Evolutionary conservation across 2,797 vertebrate genomes (phyloP).

Genomic region (Sebastes trivittatus): DNA sequence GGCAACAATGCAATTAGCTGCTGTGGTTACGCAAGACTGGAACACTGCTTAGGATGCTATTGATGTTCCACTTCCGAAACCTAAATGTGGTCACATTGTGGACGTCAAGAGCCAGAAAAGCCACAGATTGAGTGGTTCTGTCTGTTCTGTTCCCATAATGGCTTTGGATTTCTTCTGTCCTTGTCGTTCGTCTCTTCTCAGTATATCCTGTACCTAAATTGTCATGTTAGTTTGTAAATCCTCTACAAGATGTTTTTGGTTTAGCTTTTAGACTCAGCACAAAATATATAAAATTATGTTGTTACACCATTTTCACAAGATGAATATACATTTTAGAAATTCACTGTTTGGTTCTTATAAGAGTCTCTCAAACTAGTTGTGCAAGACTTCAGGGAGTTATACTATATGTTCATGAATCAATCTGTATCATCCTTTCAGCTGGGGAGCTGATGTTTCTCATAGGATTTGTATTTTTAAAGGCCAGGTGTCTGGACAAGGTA

Average conservation of each 20-base stretch:
- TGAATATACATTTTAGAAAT: neutral
- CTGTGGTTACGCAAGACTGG: conserved; percentile 20
- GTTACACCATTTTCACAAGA: neutral
- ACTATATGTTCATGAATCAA: neutral
- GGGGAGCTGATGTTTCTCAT: conserved; percentile 11
- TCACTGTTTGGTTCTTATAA: neutral
- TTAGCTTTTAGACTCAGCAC: neutral
- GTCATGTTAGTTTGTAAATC: neutral
- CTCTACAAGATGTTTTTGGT: neutral
- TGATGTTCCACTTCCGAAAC: conserved; percentile 16
- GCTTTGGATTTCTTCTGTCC: neutral
- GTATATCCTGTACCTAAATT: neutral
- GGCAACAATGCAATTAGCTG: conserved; percentile 34
- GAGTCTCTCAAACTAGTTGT: neutral
- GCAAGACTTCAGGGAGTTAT: neutral
- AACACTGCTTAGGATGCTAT: conserved; percentile 13
- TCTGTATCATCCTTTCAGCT: conserved; percentile 7
- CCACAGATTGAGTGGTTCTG: neutral
- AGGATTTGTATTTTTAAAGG: conserved; percentile 31
- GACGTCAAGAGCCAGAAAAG: neutral
- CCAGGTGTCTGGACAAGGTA: conserved; percentile 39
- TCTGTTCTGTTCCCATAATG: neutral
- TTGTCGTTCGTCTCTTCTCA: neutral
- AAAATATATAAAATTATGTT: neutral
- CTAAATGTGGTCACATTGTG: conserved; percentile 3